These are phyloP conservation scores for Standfussiana lucernea DNA, from an alignment of 2,888 invertebrate genomes.

Conservation along the genomic window DNA sequence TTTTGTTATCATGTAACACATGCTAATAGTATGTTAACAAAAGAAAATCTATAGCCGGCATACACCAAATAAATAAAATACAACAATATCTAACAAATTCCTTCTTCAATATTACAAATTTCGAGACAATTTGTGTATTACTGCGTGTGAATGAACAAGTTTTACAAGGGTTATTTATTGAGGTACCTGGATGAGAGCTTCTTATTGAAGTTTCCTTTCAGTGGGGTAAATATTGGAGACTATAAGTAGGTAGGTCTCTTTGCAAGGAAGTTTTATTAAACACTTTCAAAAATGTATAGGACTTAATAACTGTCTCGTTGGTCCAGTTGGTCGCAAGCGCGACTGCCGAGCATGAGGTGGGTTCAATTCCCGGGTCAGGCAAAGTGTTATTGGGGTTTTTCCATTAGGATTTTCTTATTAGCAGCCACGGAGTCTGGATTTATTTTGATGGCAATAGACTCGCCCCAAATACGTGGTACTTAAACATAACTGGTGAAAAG, in stretches of 20 bases:
- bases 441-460: no score
- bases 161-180: constrained; percentile 17
- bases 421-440: no score
- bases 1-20: background rate
- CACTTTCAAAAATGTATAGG: no score
- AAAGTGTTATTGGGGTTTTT: no score
- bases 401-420: no score
- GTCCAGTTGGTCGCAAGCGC: no score
- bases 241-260: no score
- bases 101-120: constrained; percentile 5
- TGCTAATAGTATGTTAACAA: background rate
- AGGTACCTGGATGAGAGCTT: background rate
- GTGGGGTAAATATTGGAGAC: background rate
- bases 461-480: no score
- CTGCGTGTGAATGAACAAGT: constrained; percentile 17
- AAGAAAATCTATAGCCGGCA: background rate
- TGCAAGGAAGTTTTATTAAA: background rate
- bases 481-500: no score
- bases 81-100: background rate
- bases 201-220: background rate
- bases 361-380: no score
- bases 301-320: no score
- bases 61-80: constrained; percentile 2
- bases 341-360: no score
- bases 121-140: constrained; percentile 26